Evolutionary conservation across 2,797 vertebrate species (phyloP), one percentile per base, ranked within the genome.

Genomic region (Parauchenoglanis punctatus): DNA sequence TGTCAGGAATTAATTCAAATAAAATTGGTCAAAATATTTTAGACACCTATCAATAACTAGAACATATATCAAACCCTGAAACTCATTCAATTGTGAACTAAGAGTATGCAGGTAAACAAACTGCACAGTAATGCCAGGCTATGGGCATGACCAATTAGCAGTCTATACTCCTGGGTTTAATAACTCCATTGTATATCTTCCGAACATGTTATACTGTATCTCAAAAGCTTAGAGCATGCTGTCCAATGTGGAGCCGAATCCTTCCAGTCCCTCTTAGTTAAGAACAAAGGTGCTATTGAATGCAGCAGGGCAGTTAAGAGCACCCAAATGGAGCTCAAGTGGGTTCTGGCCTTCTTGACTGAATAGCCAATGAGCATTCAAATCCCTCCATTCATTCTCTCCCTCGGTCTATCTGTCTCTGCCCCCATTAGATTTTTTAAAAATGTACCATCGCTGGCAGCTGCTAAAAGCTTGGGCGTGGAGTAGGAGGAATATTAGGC

Each of bases 281-380:
- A 91, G 88, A 92, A 91, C 91, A 92, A 92, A 93, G 90, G 86
- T 90, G 83, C 90, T 89, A 91, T 91, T 91, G 88, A 89, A 18
- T 70, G 59, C 68, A 87, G 85, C 89, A 87, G 91, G 89, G 89
- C 88, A 90, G 84, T 87, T 91, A 88, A 93, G 89, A 92, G 92
- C 84, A 59, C 86, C 88, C 90, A 92, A 93, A 93, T 93, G 92
- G 92, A 92, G 91, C 90, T 93, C 90, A 93, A 93, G 93, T 93
- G 91, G 91, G 87, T 81, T 86, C 87, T 88, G 87, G 91, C 91
- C 92, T 93, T 92, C 91, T 90, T 91, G 89, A 85, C 83, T 92
- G 89, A 92, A 91, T 89, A 88, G 90, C 87, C 88, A 89, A 91
- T 89, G 91, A 91, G 89, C 83, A 89, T 88, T 92, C 88, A 89